Evolutionary conservation across 1,140 invertebrate genomes (phyloP).

Genomic region (Brachionus manjavacas): DNA sequence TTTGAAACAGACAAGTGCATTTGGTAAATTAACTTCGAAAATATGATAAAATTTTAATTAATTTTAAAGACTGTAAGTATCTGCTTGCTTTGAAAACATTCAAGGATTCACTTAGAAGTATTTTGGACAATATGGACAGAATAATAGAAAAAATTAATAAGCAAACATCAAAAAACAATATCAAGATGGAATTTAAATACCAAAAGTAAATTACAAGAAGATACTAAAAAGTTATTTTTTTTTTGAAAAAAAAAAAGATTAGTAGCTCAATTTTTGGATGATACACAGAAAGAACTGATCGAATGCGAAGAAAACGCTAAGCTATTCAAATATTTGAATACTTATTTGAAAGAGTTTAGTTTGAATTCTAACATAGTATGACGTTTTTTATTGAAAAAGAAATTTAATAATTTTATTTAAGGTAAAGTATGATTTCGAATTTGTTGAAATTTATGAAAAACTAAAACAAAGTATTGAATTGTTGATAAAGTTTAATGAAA

Average conservation of each 20-base stretch:
- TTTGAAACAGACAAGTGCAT: background rate
- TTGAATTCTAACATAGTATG: background rate
- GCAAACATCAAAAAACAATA: background rate
- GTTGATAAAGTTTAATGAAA: background rate
- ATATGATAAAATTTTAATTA: background rate
- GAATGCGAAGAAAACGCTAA: background rate
- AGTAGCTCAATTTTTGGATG: background rate
- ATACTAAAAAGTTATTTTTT: background rate
- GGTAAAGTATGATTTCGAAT: constrained; percentile 7
- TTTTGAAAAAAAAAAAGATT: background rate
- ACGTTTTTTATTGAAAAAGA: background rate
- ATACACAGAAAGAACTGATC: background rate
- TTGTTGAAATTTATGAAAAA: background rate
- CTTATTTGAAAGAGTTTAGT: background rate
- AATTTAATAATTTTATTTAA: background rate
- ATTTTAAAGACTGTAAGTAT: background rate
- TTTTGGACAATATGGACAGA: background rate
- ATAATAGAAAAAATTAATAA: constrained; percentile 11
- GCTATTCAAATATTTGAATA: background rate
- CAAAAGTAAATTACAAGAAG: background rate
- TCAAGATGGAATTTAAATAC: constrained; percentile 34
- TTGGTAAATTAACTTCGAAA: background rate
- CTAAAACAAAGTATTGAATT: constrained; percentile 15
- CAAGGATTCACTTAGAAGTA: background rate
- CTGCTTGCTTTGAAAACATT: background rate